phyloP scores from a whole-genome alignment of 2,888 invertebrate species.

The Eupithecia subumbrata region DNA sequence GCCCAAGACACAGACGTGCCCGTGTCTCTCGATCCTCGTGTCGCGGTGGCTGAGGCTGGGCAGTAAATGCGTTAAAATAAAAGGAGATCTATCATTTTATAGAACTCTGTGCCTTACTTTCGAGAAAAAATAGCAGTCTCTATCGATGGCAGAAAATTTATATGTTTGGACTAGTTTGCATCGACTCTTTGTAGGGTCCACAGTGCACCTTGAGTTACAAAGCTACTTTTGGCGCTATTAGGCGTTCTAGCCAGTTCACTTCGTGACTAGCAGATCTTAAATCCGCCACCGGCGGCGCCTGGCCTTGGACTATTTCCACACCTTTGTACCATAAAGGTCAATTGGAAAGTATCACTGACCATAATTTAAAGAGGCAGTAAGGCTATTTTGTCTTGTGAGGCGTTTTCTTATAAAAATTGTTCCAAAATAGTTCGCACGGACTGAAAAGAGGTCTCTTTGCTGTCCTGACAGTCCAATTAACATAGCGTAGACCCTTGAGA shows the following conservation, averaged over 20 bases:
- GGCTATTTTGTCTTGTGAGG: neutral
- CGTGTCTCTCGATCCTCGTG: too few relatives aligned
- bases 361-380: conserved; percentile 23
- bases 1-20: too few relatives aligned
- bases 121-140: neutral
- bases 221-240: conserved; percentile 18
- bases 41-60: too few relatives aligned
- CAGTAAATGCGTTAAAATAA: too few relatives aligned
- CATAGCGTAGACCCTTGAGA: neutral
- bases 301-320: conserved; percentile 80
- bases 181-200: neutral
- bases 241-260: conserved; percentile 54
- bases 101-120: neutral
- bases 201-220: conserved; percentile 1
- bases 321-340: conserved; percentile 76
- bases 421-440: neutral
- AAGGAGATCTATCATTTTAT: too few relatives aligned
- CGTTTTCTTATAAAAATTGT: neutral
- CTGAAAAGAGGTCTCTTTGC: neutral
- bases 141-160: neutral
- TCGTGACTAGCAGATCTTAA: conserved; percentile 80
- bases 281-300: conserved; percentile 70
- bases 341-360: conserved; percentile 65
- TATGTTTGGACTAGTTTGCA: neutral
- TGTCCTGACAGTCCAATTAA: neutral